Evolutionary conservation across 1,140 invertebrate genomes (phyloP).

Genomic region (Neoseiulus cucumeris): DNA sequence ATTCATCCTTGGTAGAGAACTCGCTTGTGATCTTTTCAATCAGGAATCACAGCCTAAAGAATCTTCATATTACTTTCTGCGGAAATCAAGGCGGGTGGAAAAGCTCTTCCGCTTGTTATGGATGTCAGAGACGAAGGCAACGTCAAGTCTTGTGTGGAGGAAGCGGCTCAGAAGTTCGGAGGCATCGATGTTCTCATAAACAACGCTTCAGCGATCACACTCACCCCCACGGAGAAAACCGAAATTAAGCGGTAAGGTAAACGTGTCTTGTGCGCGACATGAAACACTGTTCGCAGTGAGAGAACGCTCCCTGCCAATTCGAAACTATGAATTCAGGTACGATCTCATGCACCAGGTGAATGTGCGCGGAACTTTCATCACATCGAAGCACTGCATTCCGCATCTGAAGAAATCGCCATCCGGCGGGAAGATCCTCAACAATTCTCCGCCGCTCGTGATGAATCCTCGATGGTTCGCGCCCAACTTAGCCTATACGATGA

Average conservation of each 20-base stretch:
- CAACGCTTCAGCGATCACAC: slow-evolving; percentile 90
- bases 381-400: slow-evolving; percentile 70
- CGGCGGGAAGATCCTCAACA: slow-evolving; percentile 87
- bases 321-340: too few species aligned
- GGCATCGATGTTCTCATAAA: slow-evolving; percentile 88
- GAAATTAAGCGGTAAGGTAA: slow-evolving; percentile 68
- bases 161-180: slow-evolving; percentile 73
- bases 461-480: slow-evolving; percentile 71
- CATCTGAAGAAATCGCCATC: slow-evolving; percentile 55
- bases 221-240: slow-evolving; percentile 62
- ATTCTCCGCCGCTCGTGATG: slow-evolving; percentile 83
- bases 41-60: too few species aligned
- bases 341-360: slow-evolving; percentile 85
- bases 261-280: too few species aligned
- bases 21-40: too few species aligned
- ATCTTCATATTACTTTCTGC: too few species aligned
- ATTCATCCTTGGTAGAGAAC: too few species aligned
- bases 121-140: slow-evolving; percentile 74
- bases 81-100: slow-evolving; percentile 75
- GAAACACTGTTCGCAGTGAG: too few species aligned
- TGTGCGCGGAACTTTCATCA: slow-evolving; percentile 67
- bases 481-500: slow-evolving; percentile 83
- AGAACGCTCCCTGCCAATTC: too few species aligned
- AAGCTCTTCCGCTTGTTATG: slow-evolving; percentile 72
- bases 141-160: slow-evolving; percentile 59